Conservation (phyloP, 1,140 invertebrate species). For the Chymomyza costata region DNA sequence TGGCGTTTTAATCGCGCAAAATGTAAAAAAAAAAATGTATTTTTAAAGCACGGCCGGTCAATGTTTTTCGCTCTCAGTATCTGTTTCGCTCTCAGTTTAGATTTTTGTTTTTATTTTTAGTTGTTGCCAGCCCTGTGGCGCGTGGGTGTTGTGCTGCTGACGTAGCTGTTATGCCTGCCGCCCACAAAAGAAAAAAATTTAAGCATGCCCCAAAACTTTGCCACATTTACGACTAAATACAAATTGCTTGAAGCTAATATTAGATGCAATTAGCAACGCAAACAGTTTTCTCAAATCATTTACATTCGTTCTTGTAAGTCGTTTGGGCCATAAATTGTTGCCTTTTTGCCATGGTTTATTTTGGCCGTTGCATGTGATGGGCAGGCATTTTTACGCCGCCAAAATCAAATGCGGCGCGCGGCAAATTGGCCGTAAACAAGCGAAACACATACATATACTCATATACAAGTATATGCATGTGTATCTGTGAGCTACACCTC, state of each 20-base stretch:
- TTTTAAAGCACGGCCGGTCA: neutral
- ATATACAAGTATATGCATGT: neutral
- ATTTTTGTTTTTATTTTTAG: conserved; percentile 54
- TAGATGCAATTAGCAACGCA: conserved; percentile 67
- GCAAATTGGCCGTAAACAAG: conserved; percentile 35
- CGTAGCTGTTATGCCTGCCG: neutral
- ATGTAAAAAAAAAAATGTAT: conserved; percentile 10
- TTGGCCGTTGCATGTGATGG: conserved; percentile 65
- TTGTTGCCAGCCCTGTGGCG: conserved; percentile 19
- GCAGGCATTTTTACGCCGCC: too few relatives aligned
- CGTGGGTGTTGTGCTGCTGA: conserved; percentile 30
- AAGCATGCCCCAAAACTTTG: neutral
- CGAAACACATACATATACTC: too few relatives aligned
- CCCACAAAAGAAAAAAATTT: neutral
- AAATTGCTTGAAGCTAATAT: conserved; percentile 21
- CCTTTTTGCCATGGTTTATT: conserved; percentile 72
- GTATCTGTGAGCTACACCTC: conserved; percentile 54
- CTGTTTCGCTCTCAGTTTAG: conserved; percentile 5
- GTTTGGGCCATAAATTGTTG: conserved; percentile 61
- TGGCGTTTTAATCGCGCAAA: conserved; percentile 61
- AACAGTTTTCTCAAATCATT: conserved; percentile 8
- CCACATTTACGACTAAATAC: neutral
- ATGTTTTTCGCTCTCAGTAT: conserved; percentile 3
- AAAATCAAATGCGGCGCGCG: conserved; percentile 12
- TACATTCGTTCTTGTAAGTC: conserved; percentile 29